Evolutionary conservation across 2,888 invertebrate species (phyloP).

Genomic region (Automeris io): DNA sequence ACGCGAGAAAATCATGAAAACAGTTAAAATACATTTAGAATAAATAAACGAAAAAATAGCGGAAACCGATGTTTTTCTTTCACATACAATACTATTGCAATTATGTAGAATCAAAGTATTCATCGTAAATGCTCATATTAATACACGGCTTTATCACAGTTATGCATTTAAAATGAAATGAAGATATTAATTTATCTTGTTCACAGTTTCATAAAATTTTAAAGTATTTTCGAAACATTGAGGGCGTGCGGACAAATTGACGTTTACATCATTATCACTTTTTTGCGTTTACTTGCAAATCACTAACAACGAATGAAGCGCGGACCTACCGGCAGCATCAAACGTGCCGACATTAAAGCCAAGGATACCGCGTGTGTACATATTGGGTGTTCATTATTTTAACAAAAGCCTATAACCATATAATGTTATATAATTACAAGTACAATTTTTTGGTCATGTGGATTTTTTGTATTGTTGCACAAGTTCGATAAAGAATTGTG

Average conservation of each 20-base stretch:
- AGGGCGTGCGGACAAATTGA: slow-evolving; percentile 27
- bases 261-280: slow-evolving; percentile 47
- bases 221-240: slow-evolving; percentile 26
- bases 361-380: slow-evolving; percentile 51
- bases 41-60: slow-evolving; percentile 2
- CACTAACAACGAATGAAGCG: slow-evolving; percentile 46
- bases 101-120: slow-evolving; percentile 1
- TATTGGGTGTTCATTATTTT: slow-evolving; percentile 61
- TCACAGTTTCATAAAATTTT: slow-evolving; percentile 27
- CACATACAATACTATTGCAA: background rate
- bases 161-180: slow-evolving; percentile 17
- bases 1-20: background rate
- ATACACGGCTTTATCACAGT: slow-evolving; percentile 14
- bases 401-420: slow-evolving; percentile 57
- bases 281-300: slow-evolving; percentile 52
- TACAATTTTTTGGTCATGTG: slow-evolving; percentile 36
- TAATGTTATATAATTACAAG: slow-evolving; percentile 54
- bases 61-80: slow-evolving; percentile 1
- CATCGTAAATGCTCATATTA: slow-evolving; percentile 15
- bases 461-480: slow-evolving; percentile 33
- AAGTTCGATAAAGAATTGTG: slow-evolving; percentile 20
- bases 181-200: slow-evolving; percentile 23
- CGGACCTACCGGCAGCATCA: slow-evolving; percentile 42
- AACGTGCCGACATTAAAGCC: slow-evolving; percentile 61
- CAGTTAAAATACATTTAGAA: slow-evolving; percentile 2